Percentiles rank a stretch among this genome's conserved stretches.
Conservation (phyloP, 2,888 invertebrate genomes). For the Coenonympha arcania region DNA sequence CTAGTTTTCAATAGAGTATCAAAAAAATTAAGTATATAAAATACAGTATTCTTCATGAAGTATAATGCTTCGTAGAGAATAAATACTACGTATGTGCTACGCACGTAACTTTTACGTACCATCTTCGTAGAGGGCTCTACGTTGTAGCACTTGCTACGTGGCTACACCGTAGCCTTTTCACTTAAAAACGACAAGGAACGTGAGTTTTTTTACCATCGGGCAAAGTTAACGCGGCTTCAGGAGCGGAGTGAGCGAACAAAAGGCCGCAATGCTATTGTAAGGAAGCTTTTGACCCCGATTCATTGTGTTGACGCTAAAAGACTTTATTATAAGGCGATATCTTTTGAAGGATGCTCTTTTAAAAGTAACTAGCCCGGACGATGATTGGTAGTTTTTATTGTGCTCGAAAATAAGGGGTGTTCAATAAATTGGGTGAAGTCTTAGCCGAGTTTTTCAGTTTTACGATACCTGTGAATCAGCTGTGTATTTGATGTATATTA, state of each 20-base stretch:
- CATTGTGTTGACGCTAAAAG: conserved; percentile 31
- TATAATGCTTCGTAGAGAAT: not conserved
- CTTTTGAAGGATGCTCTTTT: conserved; percentile 25
- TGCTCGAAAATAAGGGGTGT: not conserved
- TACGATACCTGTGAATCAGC: too few species aligned
- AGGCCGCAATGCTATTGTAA: conserved; percentile 35
- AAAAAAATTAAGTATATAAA: too few species aligned
- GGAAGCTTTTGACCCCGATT: conserved; percentile 36
- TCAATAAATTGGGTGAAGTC: not conserved
- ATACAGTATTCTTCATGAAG: not conserved
- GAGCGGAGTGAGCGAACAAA: conserved; percentile 34
- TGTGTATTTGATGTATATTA: too few species aligned
- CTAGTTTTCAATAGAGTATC: too few species aligned
- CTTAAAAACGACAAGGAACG: conserved; percentile 24
- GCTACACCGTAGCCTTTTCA: conserved; percentile 18
- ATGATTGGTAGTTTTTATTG: conserved; percentile 17
- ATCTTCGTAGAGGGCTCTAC: conserved; percentile 10
- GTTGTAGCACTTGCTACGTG: conserved; percentile 9
- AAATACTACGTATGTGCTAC: not conserved
- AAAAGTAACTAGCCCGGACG: conserved; percentile 18
- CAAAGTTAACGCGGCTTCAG: conserved; percentile 33
- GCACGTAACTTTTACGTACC: too few species aligned
- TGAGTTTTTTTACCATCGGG: conserved; percentile 31
- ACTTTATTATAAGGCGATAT: conserved; percentile 29
- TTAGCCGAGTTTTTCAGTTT: not conserved